Evolutionary conservation across 2,113 vertebrate species (phyloP), one percentile per base, ranked within the genome.

Genomic region (Loxodonta africana): DNA sequence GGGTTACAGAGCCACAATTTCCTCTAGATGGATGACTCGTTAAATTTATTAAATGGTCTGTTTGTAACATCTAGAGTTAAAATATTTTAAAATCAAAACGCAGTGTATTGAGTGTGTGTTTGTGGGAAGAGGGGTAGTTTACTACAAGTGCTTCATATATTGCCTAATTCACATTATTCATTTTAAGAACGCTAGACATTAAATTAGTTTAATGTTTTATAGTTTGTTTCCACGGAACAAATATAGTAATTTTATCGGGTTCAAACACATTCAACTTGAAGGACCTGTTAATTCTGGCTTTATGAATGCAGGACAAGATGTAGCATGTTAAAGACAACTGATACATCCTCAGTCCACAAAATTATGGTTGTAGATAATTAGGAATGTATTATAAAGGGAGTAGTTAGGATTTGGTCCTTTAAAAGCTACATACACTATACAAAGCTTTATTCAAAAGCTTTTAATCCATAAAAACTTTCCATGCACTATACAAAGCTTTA

Each of bases 261-360:
- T 94, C 82, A 97, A 94, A 98, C 93, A 97, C 62, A 96, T 83
- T 97, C 92, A 96, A 98, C 98, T 98, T 97, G 97, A 98, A 98
- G 97, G 95, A 95, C 98, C 88, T 94, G 96, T 92, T 97, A 87
- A 60, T 83, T 97, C 90, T 85, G 81, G 87, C 28, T 67, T 91
- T 95, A 69, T 90, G 88, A 73, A 95, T 41, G 15, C 51, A 94
- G 57, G 86, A 48, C 98, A 98, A 98, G 98, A 98, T 65, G n/a
- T 6, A 98, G 97, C 98, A 97, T 10, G 98, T 94, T 97, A 92
- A 80, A 95, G 94, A 97, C 82, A 97, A 95, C 92, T 94, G 97
- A 98, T 97, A 96, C 97, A 97, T 97, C 97, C 96, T 99, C 97
- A 95, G 98, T 84, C 97, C 98, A 97, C 97, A 98, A 98, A 98